phyloP scores from a whole-genome alignment of 2,113 vertebrate genomes.

The Chroicocephalus ridibundus region DNA sequence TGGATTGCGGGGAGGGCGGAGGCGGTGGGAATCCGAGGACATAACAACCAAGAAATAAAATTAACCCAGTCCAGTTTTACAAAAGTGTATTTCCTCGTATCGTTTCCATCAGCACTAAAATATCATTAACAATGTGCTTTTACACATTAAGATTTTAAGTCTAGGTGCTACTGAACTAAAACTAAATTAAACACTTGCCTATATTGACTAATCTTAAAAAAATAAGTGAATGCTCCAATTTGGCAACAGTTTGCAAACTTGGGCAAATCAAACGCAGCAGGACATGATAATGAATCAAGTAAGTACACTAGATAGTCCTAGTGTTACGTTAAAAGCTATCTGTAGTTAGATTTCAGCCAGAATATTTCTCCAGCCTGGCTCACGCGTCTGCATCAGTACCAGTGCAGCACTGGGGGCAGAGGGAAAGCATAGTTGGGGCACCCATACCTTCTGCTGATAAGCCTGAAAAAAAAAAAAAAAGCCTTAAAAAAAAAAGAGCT shows the following conservation, averaged over 20 bases:
- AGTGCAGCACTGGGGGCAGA: accelerated
- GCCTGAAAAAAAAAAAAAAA: background rate
- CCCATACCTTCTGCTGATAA: background rate
- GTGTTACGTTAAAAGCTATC: background rate
- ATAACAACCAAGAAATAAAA: background rate
- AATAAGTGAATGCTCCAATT: background rate
- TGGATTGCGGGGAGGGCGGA: background rate
- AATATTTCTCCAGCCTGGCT: background rate
- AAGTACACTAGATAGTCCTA: too few relatives aligned
- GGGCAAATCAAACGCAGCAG: background rate
- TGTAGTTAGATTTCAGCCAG: background rate
- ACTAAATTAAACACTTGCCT: background rate
- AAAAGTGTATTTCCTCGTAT: background rate
- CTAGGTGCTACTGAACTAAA: background rate
- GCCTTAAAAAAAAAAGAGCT: background rate
- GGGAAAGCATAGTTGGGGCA: accelerated
- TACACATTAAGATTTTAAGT: background rate
- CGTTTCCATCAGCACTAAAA: background rate
- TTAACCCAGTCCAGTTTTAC: background rate
- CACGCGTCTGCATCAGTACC: background rate
- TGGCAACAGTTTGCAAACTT: background rate
- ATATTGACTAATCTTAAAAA: background rate
- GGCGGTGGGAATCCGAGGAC: background rate
- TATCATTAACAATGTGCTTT: background rate
- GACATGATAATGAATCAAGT: background rate